These are phyloP conservation scores for Haliclona indistincta DNA, from an alignment of 37 sponge, comb jelly and placozoan species.

Conservation along the genomic window DNA sequence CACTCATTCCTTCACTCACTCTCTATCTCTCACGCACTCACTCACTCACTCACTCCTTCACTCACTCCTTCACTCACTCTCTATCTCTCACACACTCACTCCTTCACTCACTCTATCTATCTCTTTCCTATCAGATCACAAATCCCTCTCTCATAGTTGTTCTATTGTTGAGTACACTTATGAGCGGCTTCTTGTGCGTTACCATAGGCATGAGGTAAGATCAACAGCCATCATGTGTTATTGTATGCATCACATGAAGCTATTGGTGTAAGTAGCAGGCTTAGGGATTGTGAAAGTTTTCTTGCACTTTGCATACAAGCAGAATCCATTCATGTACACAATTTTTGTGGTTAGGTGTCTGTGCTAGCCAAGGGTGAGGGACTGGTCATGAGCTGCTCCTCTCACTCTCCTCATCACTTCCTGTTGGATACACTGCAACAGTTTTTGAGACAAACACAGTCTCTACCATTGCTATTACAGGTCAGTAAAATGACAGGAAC, in stretches of 20 bases:
- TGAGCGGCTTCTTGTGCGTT: conserved; percentile 21
- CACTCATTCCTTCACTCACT: no score
- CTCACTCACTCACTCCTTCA: no score
- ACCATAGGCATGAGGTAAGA: conserved; percentile 10
- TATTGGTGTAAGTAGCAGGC: no score
- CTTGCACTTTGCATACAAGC: no score
- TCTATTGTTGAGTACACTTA: conserved; percentile 16
- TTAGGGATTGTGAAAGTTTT: no score
- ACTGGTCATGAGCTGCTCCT: neutral
- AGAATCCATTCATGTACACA: no score
- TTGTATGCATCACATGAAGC: no score
- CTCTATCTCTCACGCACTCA: no score
- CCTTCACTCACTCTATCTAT: no score
- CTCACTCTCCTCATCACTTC: neutral
- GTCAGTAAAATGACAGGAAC: neutral
- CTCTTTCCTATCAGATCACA: no score
- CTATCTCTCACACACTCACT: no score
- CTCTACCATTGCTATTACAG: conserved; percentile 51
- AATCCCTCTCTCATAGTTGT: neutral
- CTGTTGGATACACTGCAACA: neutral
- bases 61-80: no score
- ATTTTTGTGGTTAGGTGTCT: neutral
- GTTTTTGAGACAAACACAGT: conserved; percentile 1
- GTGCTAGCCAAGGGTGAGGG: neutral
- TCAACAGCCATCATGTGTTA: neutral